Base-by-base conservation (phyloP, 2,888 invertebrate genomes). In the Brenthis hecate region DNA sequence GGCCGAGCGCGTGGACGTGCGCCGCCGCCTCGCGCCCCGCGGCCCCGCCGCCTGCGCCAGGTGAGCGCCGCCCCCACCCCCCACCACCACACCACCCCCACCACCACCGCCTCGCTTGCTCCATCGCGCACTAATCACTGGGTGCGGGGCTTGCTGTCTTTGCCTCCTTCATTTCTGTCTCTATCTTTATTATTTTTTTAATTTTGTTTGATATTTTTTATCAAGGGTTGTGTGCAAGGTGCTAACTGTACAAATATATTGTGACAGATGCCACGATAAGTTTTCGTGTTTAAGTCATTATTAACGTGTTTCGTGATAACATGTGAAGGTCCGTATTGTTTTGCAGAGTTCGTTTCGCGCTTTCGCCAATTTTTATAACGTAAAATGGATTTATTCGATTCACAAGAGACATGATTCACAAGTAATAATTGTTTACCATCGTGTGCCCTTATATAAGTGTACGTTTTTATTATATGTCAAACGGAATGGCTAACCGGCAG, bases 1-100 rank as follows among this genome's bases (percentile, higher is more conserved):
- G 28, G 64, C 48, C 55, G 72, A 83, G 68, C 76, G 79, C 58
- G 82, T 85, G 32, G 90, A 91, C 81, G 82, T 87, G 66, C 79
- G 89, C 23, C 79, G 82, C 60, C 78, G 86, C 68, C 32, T 89
- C 89, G 69, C 89, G 89, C 47, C 85, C 4, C 28, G 85, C 74
- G 72, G 69, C 43, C 80, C 73, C 85, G 81, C 87, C 70, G 87
- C 83, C 67, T 81, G 80, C 78, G 81, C 80, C 78, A 88, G 86
- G 91, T 88, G 81, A 86, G 76, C 72, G 58, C 54, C 69, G 61
- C 65, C 66, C 68, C 66, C 36, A 36, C 36, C 8, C 36, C 6
- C 36, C 73, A 65, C 63, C 58, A 67, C 70, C 64, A 3, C 63
- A 51, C 69, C 61, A 65, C 66, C 68, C 19, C 32, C 65, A 64